Evolutionary conservation across 1,140 invertebrate genomes (phyloP).

Genomic region (Heliconius hewitsoni): DNA sequence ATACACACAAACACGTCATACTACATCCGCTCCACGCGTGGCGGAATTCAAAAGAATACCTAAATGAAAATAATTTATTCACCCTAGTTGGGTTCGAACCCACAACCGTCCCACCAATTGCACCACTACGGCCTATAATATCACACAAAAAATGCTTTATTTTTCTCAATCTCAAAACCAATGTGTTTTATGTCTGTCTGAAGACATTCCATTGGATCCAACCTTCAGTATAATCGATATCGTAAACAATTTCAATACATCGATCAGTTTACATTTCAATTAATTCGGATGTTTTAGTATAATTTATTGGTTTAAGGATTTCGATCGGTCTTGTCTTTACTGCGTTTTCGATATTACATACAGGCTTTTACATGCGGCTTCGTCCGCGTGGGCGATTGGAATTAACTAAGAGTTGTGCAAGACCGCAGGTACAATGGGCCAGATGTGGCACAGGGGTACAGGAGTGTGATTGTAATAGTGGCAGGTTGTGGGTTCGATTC

Average conservation of each 20-base stretch:
- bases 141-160: background rate
- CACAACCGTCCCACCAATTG: no score
- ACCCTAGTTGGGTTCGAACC: no score
- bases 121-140: no score
- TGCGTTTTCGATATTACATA: background rate
- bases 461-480: no score
- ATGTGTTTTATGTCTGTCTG: conserved; percentile 35
- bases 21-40: no score
- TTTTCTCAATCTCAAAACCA: conserved; percentile 10
- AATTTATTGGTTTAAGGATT: conserved; percentile 15
- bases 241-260: conserved; percentile 38
- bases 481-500: no score
- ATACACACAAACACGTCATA: no score
- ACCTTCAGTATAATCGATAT: conserved; percentile 35
- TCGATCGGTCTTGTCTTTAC: background rate
- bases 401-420: background rate
- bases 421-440: no score
- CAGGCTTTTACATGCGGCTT: background rate
- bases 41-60: no score
- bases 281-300: conserved; percentile 30
- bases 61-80: no score
- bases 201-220: conserved; percentile 33
- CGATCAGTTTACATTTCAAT: conserved; percentile 36
- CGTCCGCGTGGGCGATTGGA: background rate
- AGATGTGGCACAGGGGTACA: no score